A percentile compares a stretch with the other conserved stretches of the same genome.
Conservation (phyloP, 2,797 vertebrate genomes). For the Choloepus didactylus region DNA sequence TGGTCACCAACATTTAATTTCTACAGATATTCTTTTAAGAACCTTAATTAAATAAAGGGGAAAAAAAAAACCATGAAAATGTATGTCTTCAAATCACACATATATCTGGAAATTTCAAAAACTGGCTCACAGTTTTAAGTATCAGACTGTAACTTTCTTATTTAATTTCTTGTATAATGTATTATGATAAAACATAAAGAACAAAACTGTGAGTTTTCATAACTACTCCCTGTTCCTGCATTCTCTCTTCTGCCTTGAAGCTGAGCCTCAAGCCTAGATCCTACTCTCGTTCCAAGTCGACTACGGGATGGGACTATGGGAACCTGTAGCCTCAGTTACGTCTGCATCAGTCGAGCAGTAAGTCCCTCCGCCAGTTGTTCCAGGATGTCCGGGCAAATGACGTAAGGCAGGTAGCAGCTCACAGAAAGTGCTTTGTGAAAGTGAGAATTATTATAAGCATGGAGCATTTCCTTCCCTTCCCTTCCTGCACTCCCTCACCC, state of each 20-base stretch:
- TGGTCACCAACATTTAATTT: not conserved
- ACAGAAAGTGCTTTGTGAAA: not conserved
- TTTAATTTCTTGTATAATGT: not conserved
- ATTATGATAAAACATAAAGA: not conserved
- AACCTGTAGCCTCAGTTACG: not conserved
- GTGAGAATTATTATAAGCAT: fast-evolving
- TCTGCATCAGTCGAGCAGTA: not conserved
- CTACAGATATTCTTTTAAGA: not conserved
- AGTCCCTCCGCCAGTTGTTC: not conserved
- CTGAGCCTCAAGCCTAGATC: not conserved
- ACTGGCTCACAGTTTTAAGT: not conserved
- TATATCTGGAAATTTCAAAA: not conserved
- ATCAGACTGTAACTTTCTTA: not conserved
- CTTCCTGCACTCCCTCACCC: not conserved
- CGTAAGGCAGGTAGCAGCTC: no score
- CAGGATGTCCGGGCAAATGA: not conserved
- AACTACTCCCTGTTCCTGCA: not conserved
- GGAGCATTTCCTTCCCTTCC: not conserved
- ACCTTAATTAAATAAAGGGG: not conserved
- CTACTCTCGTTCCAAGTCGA: not conserved
- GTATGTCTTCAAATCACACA: not conserved
- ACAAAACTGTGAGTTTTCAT: not conserved
- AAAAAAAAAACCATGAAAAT: not conserved
- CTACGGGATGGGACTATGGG: not conserved
- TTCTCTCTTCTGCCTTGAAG: not conserved